These are phyloP conservation scores for Ichneumon xanthorius DNA, from an alignment of 2,888 invertebrate species.

Conservation along the genomic window DNA sequence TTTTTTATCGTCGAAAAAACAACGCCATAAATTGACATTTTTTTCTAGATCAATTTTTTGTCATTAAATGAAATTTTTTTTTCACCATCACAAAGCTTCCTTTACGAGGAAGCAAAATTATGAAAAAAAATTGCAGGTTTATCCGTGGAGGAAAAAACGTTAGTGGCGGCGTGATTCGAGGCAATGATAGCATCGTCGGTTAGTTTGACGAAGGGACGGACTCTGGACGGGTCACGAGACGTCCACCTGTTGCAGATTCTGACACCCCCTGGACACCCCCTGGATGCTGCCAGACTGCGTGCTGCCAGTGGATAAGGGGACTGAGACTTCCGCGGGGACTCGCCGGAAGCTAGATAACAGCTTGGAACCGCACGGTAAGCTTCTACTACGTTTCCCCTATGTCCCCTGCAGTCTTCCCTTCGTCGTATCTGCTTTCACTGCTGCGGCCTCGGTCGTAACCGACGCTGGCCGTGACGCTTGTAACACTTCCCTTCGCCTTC, in stretches of 20 bases:
- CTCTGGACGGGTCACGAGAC: constrained; percentile 71
- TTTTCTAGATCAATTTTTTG: background rate
- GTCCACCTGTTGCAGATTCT: constrained; percentile 82
- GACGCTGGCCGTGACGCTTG: background rate
- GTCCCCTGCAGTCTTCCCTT: constrained; percentile 5
- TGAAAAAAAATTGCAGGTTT: no score
- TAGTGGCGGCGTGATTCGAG: constrained; percentile 27
- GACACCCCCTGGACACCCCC: constrained; percentile 67
- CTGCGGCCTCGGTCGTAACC: background rate
- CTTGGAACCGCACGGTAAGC: constrained; percentile 40
- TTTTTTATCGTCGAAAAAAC: no score
- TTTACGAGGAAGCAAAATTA: background rate
- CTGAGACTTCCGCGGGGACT: constrained; percentile 23
- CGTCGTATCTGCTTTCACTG: background rate
- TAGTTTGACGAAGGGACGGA: constrained; percentile 38
- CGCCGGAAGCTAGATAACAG: constrained; percentile 52
- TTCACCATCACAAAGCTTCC: no score
- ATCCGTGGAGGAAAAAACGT: background rate
- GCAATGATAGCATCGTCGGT: constrained; percentile 2
- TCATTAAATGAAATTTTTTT: background rate
- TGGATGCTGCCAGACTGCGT: constrained; percentile 14
- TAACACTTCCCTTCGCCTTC: background rate
- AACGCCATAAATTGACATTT: no score
- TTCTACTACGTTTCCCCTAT: constrained; percentile 9
- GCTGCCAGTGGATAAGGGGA: constrained; percentile 24